These are phyloP conservation scores for Lacanobia oleracea DNA, from an alignment of 2,888 invertebrate genomes.

Conservation along the genomic window DNA sequence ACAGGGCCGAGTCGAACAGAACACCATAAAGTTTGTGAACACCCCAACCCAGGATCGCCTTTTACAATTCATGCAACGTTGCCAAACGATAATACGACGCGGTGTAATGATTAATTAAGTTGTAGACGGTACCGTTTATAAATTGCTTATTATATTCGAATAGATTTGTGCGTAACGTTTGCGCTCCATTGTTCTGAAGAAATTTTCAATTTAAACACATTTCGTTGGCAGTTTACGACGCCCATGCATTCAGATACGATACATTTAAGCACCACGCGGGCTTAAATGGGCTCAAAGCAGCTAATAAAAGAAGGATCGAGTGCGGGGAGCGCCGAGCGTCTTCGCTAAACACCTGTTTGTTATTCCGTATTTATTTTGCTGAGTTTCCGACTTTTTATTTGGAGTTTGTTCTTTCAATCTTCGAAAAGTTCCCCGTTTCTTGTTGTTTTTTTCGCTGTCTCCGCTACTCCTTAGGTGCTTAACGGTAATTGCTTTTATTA, in stretches of 20 bases:
- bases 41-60: slow-evolving; percentile 26
- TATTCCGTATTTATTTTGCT: slow-evolving; percentile 68
- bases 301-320: slow-evolving; percentile 73
- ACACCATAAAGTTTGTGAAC: slow-evolving; percentile 53
- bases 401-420: slow-evolving; percentile 60
- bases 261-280: slow-evolving; percentile 67
- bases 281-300: slow-evolving; percentile 73
- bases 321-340: slow-evolving; percentile 63
- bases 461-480: slow-evolving; percentile 42
- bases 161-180: slow-evolving; percentile 45
- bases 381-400: slow-evolving; percentile 57
- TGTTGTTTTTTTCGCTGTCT: slow-evolving; percentile 45
- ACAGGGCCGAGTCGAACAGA: slow-evolving; percentile 34
- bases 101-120: slow-evolving; percentile 58
- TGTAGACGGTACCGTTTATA: slow-evolving; percentile 47
- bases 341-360: slow-evolving; percentile 74
- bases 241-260: slow-evolving; percentile 69
- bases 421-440: slow-evolving; percentile 45
- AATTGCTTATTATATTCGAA: slow-evolving; percentile 47
- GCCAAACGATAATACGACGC: slow-evolving; percentile 51
- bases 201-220: slow-evolving; percentile 71
- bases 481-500: slow-evolving; percentile 58
- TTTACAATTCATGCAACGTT: slow-evolving; percentile 62
- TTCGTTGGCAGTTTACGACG: slow-evolving; percentile 68
- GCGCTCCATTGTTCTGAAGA: slow-evolving; percentile 55